Percentiles rank a stretch among this genome's conserved stretches.
phyloP scores from a whole-genome alignment of 2,888 invertebrate species.

The Neoscelio sp. region DNA sequence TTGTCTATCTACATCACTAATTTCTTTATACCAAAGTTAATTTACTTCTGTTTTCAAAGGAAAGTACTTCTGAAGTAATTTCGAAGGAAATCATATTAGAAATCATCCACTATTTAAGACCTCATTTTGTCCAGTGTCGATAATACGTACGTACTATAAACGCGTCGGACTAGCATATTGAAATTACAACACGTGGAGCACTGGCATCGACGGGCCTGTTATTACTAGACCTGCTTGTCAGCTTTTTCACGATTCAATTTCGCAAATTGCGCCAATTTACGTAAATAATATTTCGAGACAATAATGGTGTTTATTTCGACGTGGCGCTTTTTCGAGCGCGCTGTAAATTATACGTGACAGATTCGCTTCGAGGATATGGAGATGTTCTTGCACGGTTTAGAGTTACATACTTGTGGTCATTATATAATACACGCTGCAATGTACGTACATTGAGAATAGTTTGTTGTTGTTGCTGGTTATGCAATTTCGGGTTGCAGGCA shows the following conservation, averaged over 20 bases:
- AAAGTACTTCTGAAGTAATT: too few relatives aligned
- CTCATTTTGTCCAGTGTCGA: constrained; percentile 33
- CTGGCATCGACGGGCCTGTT: constrained; percentile 41
- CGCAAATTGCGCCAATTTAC: constrained; percentile 54
- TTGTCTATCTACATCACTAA: too few relatives aligned
- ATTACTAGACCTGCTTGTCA: constrained; percentile 57
- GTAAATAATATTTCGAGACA: constrained; percentile 47
- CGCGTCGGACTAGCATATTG: constrained; percentile 7
- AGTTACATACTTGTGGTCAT: constrained; percentile 44
- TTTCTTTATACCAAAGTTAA: too few relatives aligned
- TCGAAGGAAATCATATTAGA: background rate
- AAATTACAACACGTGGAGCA: constrained; percentile 45
- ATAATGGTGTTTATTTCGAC: constrained; percentile 55
- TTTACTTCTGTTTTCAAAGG: too few relatives aligned
- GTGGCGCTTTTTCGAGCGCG: constrained; percentile 51
- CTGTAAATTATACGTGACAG: constrained; percentile 62
- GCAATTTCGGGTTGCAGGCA: constrained; percentile 33
- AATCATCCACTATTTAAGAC: constrained; percentile 17
- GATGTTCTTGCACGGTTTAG: constrained; percentile 44
- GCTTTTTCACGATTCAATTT: constrained; percentile 64
- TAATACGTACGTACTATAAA: constrained; percentile 34
- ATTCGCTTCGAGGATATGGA: constrained; percentile 48
- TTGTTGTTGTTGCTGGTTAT: constrained; percentile 20
- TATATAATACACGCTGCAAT: constrained; percentile 29
- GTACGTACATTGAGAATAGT: background rate